Conservation (phyloP, 1,140 invertebrate species). For the Caenorhabditis briggsae region DNA sequence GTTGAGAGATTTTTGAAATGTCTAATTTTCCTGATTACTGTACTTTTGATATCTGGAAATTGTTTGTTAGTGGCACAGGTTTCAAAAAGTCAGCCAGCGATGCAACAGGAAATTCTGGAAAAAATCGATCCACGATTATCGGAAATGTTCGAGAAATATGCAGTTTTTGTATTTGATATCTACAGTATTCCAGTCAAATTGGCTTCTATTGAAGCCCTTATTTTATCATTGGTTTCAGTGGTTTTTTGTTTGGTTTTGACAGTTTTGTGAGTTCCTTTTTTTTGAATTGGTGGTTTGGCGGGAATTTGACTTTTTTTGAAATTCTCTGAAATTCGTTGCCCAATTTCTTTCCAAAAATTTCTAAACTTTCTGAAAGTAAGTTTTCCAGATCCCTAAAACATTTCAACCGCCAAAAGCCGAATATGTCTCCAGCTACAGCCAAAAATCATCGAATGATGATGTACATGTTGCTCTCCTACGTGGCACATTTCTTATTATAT, state of each 20-base stretch:
- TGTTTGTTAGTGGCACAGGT: neutral
- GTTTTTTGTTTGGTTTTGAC: constrained; percentile 18
- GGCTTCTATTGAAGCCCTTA: neutral
- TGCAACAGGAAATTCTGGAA: neutral
- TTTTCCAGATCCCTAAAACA: constrained; percentile 1
- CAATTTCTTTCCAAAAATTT: too few species aligned
- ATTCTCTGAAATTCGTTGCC: neutral
- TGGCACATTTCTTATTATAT: constrained; percentile 20
- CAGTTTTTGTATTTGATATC: constrained; percentile 25
- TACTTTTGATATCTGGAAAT: neutral
- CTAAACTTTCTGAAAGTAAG: neutral
- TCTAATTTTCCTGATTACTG: neutral
- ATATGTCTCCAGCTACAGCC: neutral
- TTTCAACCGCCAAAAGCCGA: neutral
- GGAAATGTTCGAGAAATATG: constrained; percentile 1
- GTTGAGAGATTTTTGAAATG: neutral
- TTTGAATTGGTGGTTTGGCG: too few species aligned
- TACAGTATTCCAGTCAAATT: constrained; percentile 15
- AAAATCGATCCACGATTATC: neutral
- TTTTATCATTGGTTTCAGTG: neutral
- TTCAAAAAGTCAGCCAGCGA: neutral
- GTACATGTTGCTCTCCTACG: constrained; percentile 14
- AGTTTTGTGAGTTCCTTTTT: neutral
- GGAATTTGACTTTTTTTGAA: too few species aligned
- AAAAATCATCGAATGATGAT: constrained; percentile 44